Base-by-base conservation (phyloP, 2,888 invertebrate species). In the Rambutsinella grinnellia region DNA sequence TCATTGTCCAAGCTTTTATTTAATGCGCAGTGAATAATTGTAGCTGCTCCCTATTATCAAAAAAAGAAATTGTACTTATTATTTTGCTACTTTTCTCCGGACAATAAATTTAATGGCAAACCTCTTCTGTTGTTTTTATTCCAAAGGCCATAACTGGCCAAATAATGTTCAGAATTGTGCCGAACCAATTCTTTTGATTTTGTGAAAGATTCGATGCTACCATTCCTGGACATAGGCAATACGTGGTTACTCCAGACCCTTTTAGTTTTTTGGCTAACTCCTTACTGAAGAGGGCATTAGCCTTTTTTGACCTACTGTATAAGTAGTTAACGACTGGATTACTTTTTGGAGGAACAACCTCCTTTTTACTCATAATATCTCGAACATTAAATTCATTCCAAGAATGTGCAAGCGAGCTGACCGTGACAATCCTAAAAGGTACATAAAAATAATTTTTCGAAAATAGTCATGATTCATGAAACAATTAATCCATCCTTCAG, bases 391-490 rank as follows among this genome's bases (percentile, higher is more conserved):
- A 79, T 24, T 79, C 69, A 1, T 84, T 85, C 68, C 58, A 49
- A 24, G 60, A 62, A 79, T 88, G 87, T 1, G 87, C 86, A 24
- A 85, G 36, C 5, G 88, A 88, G 2, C 87, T 85, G 0, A 89
- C 85, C 67, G 57, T 86, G 17, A 88, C 85, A 24, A 88, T 85
- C 44, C 88, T 84, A 46, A 86, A 49, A 49, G n/a, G n/a, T n/a
- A n/a, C n/a, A 65, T 65, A 49, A 53, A 71, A 15, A 65, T 2
- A 8, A 21, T 10, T 53, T n/a, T 8, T 6, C n/a, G 6, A 13
- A 53, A 53, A 17, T 53, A 56, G 21, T 5, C 26, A 56, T n/a
- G 10, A 27, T 56, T 21, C 17, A 19, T 8, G 21, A 56, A 56
- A n/a, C 13, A 8, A 17, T 17, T 8, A 17, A 8, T 53, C 19